Base-by-base conservation (phyloP, 2,113 vertebrate species). In the Labeo rohita region DNA sequence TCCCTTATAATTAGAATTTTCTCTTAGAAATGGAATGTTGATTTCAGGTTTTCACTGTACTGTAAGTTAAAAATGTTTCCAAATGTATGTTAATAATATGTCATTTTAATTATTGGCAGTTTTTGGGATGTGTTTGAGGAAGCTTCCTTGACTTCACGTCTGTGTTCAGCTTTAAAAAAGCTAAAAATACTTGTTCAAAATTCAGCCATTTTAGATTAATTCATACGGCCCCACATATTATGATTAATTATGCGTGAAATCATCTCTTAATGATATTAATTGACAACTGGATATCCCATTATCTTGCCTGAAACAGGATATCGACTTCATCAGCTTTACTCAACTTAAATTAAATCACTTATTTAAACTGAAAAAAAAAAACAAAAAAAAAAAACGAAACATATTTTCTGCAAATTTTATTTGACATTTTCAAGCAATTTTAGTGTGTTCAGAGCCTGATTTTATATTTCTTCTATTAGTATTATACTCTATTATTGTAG, bases 171-270 rank as follows among this genome's bases (percentile, higher is more conserved):
- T 61, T n/a, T n/a, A 61, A 61, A 61, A 7, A 59, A 45, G 77
- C 36, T 23, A 59, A 12, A 79, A 61, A 61, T 63, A 15, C 36
- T 12, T 15, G 56, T 36, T 47, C 36, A 63, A 9, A 80, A 9
- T 80, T 79, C 11, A 21, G 18, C 16, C 21, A 47, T 80, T 80
- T 4, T 63, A 9, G 36, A 61, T 79, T 8, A 45, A 80, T 47
- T 47, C 2, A 47, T 65, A 28, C 1, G 16, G 12, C 21, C 21
- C 63, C 1, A 5, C 36, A 9, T 28, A 65, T 65, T 80, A 65
- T 82, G 45, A 36, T n/a, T 82, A 68, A 82, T 66, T 68, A 82
- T 68, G 61, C 16, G 6, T 82, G 61, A 68, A 82, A 52, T 68
- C 1, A 23, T 68, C 45, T 66, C n/a, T 50, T 68, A 63, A 28